Conservation (phyloP, 2,888 invertebrate species). For the Dicyrtoma fusca region DNA sequence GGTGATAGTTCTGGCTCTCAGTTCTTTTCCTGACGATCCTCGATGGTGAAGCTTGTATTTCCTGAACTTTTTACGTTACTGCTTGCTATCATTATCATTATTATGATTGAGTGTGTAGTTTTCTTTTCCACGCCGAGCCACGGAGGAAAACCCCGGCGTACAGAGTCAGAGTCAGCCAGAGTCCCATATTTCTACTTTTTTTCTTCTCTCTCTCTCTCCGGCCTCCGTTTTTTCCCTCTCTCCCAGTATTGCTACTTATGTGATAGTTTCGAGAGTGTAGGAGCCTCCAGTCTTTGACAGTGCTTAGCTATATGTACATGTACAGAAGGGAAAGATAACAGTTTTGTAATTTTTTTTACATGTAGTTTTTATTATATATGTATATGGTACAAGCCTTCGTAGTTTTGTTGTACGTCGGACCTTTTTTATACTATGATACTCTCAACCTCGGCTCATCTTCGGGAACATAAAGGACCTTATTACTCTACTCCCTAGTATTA, state of each 20-base stretch:
- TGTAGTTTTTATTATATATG: too few relatives aligned
- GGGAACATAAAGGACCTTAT: conserved; percentile 9
- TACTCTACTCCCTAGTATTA: too few relatives aligned
- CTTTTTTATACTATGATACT: background rate
- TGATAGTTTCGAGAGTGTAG: too few relatives aligned
- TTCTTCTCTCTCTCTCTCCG: background rate
- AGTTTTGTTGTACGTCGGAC: too few relatives aligned
- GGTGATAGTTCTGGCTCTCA: too few relatives aligned
- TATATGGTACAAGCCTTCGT: too few relatives aligned
- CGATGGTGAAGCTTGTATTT: conserved; percentile 17
- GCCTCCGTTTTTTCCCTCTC: conserved; percentile 1
- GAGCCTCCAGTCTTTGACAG: too few relatives aligned
- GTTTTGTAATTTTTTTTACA: too few relatives aligned
- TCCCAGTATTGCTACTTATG: too few relatives aligned
- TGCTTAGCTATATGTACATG: too few relatives aligned
- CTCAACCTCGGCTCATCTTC: conserved; percentile 22
- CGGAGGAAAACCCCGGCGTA: conserved; percentile 13
- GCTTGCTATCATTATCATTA: conserved; percentile 28
- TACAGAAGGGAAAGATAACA: too few relatives aligned
- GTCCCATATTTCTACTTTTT: conserved; percentile 21
- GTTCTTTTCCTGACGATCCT: too few relatives aligned
- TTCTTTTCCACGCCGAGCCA: conserved; percentile 30
- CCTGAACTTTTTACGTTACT: conserved; percentile 21
- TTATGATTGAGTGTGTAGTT: conserved; percentile 34
- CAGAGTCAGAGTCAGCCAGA: background rate